Percentiles rank a stretch among this genome's conserved stretches.
These are phyloP conservation scores for Xiphorhynchus erythropygius DNA, from an alignment of 2,797 vertebrate genomes.

Conservation along the genomic window DNA sequence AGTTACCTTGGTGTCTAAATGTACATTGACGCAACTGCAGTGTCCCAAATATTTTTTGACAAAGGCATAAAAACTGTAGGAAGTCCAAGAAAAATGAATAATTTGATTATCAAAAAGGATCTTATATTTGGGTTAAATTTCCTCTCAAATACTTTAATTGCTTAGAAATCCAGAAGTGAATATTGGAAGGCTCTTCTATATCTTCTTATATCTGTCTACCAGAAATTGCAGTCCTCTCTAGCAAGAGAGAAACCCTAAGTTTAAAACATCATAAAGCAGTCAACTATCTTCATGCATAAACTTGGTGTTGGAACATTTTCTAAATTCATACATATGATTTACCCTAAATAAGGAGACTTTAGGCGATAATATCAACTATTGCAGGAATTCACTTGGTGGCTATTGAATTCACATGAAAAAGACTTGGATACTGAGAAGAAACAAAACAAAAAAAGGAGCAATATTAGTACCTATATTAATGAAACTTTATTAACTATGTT, in stretches of 20 bases:
- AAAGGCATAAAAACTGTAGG: background rate
- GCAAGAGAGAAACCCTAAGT: background rate
- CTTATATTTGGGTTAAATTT: background rate
- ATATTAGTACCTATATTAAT: background rate
- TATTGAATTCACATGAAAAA: background rate
- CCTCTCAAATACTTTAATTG: background rate
- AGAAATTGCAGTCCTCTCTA: background rate
- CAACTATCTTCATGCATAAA: accelerated
- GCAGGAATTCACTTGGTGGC: background rate
- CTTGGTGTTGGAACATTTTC: background rate
- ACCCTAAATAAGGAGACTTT: background rate
- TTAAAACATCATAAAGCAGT: background rate
- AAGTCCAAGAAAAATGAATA: background rate
- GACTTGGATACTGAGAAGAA: background rate
- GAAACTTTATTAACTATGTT: background rate
- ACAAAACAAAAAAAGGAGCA: background rate
- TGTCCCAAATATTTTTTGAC: background rate
- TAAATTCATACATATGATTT: background rate
- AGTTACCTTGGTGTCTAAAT: background rate
- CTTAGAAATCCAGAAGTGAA: background rate
- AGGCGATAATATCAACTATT: background rate
- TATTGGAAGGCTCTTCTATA: background rate
- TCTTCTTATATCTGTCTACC: background rate
- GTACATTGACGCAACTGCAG: accelerated
- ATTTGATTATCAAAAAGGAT: background rate